These are phyloP conservation scores for Halocynthia roretzi DNA, from an alignment of 23 tunicate genomes.

Conservation along the genomic window DNA sequence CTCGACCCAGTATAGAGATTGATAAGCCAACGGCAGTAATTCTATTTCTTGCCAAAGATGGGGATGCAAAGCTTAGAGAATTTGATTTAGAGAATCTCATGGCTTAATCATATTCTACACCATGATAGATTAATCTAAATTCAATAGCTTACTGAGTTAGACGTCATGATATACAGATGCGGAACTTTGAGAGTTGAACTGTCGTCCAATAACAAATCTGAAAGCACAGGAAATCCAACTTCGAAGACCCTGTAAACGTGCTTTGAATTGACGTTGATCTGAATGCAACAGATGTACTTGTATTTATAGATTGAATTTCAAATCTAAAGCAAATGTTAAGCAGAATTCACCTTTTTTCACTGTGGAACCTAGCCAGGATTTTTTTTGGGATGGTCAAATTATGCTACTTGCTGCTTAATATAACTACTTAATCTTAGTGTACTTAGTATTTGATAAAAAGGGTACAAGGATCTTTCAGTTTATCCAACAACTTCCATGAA, in stretches of 20 bases:
- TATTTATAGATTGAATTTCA: not conserved
- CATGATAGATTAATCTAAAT: not conserved
- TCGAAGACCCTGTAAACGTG: conserved; percentile 21
- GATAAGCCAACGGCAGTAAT: no score
- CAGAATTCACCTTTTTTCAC: no score
- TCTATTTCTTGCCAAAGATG: no score
- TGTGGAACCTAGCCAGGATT: no score
- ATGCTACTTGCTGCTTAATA: no score
- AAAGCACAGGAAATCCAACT: conserved; percentile 26
- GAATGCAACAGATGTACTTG: no score
- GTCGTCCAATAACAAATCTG: conserved; percentile 59
- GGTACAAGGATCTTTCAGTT: no score
- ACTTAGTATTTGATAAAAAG: no score
- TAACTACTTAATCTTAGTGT: no score
- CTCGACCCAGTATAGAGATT: no score
- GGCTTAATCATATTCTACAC: not conserved
- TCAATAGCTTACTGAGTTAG: conserved; percentile 1
- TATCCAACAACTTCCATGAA: no score
- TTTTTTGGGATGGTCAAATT: no score
- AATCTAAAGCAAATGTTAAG: not conserved
- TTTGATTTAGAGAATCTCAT: not conserved
- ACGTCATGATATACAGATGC: conserved; percentile 61
- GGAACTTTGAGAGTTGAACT: conserved; percentile 29
- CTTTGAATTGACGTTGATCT: conserved; percentile 46
- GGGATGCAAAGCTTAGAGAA: not conserved